These are phyloP conservation scores for Arothron firmamentum DNA, from an alignment of 2,113 vertebrate genomes.

Conservation along the genomic window DNA sequence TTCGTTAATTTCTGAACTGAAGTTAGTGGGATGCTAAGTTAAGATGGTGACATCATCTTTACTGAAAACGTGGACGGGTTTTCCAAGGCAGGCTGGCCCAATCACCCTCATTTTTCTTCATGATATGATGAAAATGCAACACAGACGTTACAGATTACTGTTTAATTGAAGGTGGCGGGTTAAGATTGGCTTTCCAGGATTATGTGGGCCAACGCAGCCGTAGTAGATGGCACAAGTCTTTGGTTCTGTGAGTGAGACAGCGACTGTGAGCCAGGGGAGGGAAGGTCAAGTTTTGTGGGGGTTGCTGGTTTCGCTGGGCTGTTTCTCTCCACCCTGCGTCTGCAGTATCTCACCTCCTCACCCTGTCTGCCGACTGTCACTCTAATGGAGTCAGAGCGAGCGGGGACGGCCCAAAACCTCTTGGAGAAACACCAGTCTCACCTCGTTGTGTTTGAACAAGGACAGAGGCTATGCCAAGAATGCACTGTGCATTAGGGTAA, in stretches of 20 bases:
- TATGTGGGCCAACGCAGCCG: conserved; percentile 9
- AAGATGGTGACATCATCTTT: too few relatives aligned
- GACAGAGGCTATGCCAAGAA: conserved; percentile 70
- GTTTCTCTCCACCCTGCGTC: conserved; percentile 51
- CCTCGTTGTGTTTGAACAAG: conserved; percentile 71
- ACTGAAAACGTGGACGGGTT: too few relatives aligned
- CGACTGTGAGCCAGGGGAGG: conserved; percentile 41
- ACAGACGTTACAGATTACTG: too few relatives aligned
- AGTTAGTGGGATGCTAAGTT: too few relatives aligned
- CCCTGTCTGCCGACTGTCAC: conserved; percentile 77
- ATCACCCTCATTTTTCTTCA: too few relatives aligned
- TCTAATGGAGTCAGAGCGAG: conserved; percentile 72
- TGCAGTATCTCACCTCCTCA: conserved; percentile 73
- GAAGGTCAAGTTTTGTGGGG: conserved; percentile 65
- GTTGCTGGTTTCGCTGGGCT: conserved; percentile 21
- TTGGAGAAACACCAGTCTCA: conserved; percentile 66
- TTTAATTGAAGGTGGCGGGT: too few relatives aligned
- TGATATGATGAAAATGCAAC: too few relatives aligned
- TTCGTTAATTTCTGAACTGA: too few relatives aligned
- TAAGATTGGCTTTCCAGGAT: background rate
- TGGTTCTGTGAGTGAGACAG: background rate
- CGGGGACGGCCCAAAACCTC: conserved; percentile 38
- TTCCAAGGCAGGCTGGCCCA: too few relatives aligned
- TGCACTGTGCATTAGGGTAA: conserved; percentile 69
- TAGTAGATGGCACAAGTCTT: conserved; percentile 4